phyloP scores from a whole-genome alignment of 2,888 invertebrate species.

The Oeneis ivallda region DNA sequence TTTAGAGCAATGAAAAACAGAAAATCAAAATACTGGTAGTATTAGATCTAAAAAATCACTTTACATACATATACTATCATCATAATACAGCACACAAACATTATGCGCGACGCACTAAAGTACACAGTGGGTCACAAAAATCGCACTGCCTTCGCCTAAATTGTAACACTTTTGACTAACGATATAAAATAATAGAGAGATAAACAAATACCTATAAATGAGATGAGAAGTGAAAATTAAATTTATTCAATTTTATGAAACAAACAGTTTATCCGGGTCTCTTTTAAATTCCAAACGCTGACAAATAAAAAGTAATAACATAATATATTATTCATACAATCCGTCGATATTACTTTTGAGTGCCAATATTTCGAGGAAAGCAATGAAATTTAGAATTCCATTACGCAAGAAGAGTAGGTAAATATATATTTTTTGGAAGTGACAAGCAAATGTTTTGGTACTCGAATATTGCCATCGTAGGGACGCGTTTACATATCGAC shows the following conservation, averaged over 20 bases:
- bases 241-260: slow-evolving; percentile 10
- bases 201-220: background rate
- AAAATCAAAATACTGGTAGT: no score
- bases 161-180: background rate
- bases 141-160: no score
- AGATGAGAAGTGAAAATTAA: background rate
- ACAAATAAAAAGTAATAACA: slow-evolving; percentile 16
- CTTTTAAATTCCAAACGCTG: slow-evolving; percentile 10
- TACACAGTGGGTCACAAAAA: no score
- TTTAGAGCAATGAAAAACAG: no score
- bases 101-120: no score
- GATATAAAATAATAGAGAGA: no score
- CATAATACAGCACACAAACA: no score
- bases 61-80: no score
- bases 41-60: no score
- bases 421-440: slow-evolving; percentile 26
- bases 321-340: slow-evolving; percentile 28
- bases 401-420: slow-evolving; percentile 23
- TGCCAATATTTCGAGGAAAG: slow-evolving; percentile 23
- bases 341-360: slow-evolving; percentile 25
- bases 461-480: slow-evolving; percentile 14
- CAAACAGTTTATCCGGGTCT: slow-evolving; percentile 2
- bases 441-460: slow-evolving; percentile 22
- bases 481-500: slow-evolving; percentile 29
- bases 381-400: slow-evolving; percentile 30